phyloP scores from a whole-genome alignment of 2,113 vertebrate genomes.

The Brachyhypopomus occidentalis region DNA sequence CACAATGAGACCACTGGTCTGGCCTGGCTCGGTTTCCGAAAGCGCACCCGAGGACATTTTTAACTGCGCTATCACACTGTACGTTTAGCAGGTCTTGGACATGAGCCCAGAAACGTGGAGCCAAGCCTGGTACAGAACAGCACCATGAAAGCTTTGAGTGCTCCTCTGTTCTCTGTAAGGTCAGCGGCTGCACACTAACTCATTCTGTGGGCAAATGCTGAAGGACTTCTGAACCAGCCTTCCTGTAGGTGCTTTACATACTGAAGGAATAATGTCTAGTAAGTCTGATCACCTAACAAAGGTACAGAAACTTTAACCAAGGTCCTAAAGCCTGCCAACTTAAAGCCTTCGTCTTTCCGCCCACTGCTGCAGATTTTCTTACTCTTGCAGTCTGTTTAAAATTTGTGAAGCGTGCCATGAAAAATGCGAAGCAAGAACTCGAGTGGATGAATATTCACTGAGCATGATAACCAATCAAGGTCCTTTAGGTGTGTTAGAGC shows the following conservation, averaged over 20 bases:
- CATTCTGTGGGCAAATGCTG: not conserved
- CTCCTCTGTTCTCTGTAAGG: not conserved
- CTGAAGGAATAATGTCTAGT: not conserved
- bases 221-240: not conserved
- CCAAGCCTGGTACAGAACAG: not conserved
- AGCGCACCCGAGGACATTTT: not conserved
- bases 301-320: no score
- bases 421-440: no score
- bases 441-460: no score
- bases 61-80: not conserved
- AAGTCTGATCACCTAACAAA: not conserved
- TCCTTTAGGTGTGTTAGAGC: no score
- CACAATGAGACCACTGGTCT: not conserved
- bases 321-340: no score
- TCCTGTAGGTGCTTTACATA: not conserved
- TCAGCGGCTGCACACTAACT: not conserved
- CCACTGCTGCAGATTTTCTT: no score
- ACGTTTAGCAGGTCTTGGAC: not conserved
- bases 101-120: not conserved
- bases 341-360: no score
- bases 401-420: no score
- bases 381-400: no score
- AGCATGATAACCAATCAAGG: no score
- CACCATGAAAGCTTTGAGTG: not conserved
- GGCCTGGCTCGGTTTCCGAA: not conserved